A percentile compares a stretch with the other conserved stretches of the same genome.
Conservation (phyloP, 2,888 invertebrate genomes). For the Eurois occulta region DNA sequence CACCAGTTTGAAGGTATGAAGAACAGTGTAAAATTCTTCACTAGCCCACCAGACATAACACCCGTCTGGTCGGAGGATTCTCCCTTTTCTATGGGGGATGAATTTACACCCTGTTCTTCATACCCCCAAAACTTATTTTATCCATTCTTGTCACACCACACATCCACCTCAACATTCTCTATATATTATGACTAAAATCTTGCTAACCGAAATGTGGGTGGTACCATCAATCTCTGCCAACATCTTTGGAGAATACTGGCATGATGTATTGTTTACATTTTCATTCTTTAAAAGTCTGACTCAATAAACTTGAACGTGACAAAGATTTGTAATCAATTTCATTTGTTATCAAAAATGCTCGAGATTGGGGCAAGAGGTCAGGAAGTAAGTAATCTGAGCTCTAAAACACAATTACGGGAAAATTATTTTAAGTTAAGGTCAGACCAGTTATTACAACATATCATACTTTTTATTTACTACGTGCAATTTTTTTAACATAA, state of each 20-base stretch:
- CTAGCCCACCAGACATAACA: no score
- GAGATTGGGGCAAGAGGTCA: conserved; percentile 1
- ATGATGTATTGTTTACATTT: not conserved
- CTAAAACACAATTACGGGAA: not conserved
- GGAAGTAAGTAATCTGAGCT: conserved; percentile 1
- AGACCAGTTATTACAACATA: not conserved
- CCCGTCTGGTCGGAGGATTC: no score
- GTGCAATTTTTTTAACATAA: not conserved
- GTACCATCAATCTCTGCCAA: not conserved
- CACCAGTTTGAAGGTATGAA: no score
- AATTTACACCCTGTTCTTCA: no score
- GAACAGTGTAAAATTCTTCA: no score
- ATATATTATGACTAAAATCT: no score
- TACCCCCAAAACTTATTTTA: no score
- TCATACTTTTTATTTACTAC: not conserved
- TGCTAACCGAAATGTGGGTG: no score
- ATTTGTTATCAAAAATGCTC: conserved; percentile 2
- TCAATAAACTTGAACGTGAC: not conserved
- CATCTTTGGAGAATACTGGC: not conserved
- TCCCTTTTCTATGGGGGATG: no score
- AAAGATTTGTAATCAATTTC: conserved; percentile 16
- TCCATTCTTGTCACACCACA: no score
- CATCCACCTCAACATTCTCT: no score
- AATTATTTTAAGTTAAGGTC: not conserved
- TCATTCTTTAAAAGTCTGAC: not conserved